Evolutionary conservation across 53 echinoderm and acorn worm genomes (phyloP).

Genomic region (Zoroaster sp.): DNA sequence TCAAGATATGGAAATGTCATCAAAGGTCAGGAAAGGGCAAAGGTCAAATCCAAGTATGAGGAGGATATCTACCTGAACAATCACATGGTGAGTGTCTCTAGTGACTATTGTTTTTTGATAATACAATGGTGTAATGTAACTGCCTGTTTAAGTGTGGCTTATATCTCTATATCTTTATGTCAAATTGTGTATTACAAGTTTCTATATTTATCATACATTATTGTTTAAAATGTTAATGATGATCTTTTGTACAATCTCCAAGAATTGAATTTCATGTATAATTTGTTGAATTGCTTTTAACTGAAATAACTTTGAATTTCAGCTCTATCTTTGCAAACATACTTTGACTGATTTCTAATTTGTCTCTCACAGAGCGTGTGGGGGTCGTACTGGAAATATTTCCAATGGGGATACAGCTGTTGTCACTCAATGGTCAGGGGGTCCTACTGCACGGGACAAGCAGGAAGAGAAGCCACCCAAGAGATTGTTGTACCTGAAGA

Average conservation of each 20-base stretch:
- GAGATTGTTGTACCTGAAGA: constrained; percentile 16
- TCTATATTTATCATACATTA: too few relatives aligned
- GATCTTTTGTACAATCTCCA: too few relatives aligned
- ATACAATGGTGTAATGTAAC: background rate
- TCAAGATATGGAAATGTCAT: constrained; percentile 91
- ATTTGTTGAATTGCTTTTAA: too few relatives aligned
- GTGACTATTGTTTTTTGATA: too few relatives aligned
- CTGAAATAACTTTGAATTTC: too few relatives aligned
- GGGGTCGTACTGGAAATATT: constrained; percentile 96
- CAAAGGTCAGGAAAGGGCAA: constrained; percentile 97
- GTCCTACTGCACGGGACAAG: constrained; percentile 93
- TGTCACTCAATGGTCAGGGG: constrained; percentile 89
- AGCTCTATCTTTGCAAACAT: too few relatives aligned
- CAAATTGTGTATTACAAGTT: too few relatives aligned
- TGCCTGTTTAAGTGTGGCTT: too few relatives aligned
- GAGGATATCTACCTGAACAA: constrained; percentile 85
- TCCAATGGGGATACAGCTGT: constrained; percentile 88
- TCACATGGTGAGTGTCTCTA: constrained; percentile 89
- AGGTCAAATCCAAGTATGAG: constrained; percentile 90
- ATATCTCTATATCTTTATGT: too few relatives aligned
- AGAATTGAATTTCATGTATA: too few relatives aligned
- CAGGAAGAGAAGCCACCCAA: constrained; percentile 65
- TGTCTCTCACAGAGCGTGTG: constrained; percentile 77
- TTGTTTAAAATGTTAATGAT: too few relatives aligned
- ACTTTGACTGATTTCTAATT: too few relatives aligned